Base-by-base conservation (phyloP, 2,113 vertebrate genomes). In the Hippocampus guttulatus region DNA sequence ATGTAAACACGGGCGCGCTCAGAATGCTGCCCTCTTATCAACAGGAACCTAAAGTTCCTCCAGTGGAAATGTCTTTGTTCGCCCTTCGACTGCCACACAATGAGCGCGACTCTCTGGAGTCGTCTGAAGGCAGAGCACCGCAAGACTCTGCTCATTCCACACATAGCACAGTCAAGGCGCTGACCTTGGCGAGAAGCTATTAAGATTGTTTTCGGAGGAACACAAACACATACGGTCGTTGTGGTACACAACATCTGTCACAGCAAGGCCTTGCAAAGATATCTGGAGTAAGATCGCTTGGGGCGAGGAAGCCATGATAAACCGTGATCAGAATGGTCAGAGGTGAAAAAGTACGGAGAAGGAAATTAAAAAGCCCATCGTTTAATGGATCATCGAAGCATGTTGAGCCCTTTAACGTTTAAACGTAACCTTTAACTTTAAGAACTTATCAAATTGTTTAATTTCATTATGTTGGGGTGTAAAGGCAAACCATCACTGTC, bases 41-140 rank as follows among this genome's bases (percentile, higher is more conserved):
- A 91, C 92, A 93, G 91, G 92, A 93, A 93, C 88, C 88, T 85
- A 84, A 89, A 93, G 91, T 93, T 92, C 92, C 91, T 93, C 88
- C 84, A 57, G 83, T 91, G 92, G 91, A 93, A 93, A 92, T 85
- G 90, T 89, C 88, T 91, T 92, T 92, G 91, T 92, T 91, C 88
- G 84, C 33, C 84, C 78, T 63, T 78, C 75, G 85, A 76, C 88
- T 76, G 81, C 80, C 90, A 89, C 91, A 92, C 90, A 92, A 91
- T 90, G 88, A 89, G 73, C 71, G 85, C 86, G 87, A 88, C 90
- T 88, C 89, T 91, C 90, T 92, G 88, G 89, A 92, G 90, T 90
- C 89, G 54, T 76, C 84, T 75, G 80, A 85, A 85, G 74, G 80
- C 82, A 75, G 78, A 68, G 64, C 21, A 80, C 75, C 72, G 41